Evolutionary conservation across 1,140 invertebrate species (phyloP), one percentile per base, ranked within the genome.

Genomic region (Hycleus cichorii): DNA sequence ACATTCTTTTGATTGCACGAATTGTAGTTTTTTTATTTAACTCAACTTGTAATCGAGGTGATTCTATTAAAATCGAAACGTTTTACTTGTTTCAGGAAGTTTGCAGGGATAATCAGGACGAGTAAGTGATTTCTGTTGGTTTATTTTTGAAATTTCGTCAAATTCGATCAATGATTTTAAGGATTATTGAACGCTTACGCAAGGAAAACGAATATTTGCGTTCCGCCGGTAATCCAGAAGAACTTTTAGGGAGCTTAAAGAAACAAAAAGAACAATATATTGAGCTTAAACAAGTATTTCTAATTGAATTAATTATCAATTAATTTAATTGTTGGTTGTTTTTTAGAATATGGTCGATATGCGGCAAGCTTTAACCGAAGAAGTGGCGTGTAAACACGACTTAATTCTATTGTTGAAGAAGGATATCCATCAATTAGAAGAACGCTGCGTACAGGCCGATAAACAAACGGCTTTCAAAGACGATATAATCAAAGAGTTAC

Each of bases 401-500:
- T 56, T 64, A 39, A 69, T 77, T 54, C 54, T 74, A 2, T 48
- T 52, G 6, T 63, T 80, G 12, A 73, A 71, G 58, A 69, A 73
- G 10, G 73, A 78, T 59, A 64, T 77, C 5, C 60, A 67, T 42
- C 32, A 63, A 32, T 64, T 81, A 24, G 76, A 81, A 66, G 76
- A 80, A 43, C 69, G 77, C 54, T 74, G 72, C 50, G 56, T 68
- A 47, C 69, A 75, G 50, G 71, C 74, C 6, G 74, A 75, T 42
- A 74, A 75, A 59, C 75, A 78, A 59, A 73, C 73, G 8, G 71
- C 73, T 39, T 80, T 77, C 60, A 80, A 77, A 66, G 77, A 81
- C 48, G 75, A 79, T 49, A 74, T 81, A 47, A 81, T 81, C 49
- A 78, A 75, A 60, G 74, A 80, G 61, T 66, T 82, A 67, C 67